Base-by-base conservation (phyloP, 2,888 invertebrate genomes). In the Philaethria dido region DNA sequence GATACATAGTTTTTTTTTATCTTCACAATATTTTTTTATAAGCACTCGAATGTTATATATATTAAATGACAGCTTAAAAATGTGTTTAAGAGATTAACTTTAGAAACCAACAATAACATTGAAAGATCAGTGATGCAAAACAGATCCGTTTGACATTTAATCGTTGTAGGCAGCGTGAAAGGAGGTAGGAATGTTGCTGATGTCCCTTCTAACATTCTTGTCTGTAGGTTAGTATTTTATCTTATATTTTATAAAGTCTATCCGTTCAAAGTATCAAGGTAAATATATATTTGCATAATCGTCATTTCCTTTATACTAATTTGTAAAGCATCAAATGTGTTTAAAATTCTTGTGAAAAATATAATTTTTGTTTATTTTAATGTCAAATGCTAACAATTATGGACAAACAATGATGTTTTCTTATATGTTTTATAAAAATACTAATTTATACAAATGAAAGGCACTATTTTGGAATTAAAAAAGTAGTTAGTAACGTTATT, bases 111-210 rank as follows among this genome's bases (percentile, higher is more conserved):
- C 33, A 33, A 60, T 60, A 33, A 29, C 20, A 9, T 18, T 44
- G 57, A 22, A 55, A 68, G 62, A 62, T 44, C 69, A 52, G 61
- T 68, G 69, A 69, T 71, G 69, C 69, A 70, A 71, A 73, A 52
- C 64, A 65, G 64, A 69, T 69, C 67, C 66, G 50, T 64, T 72
- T 70, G 73, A 73, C 74, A 72, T 74, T 74, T 70, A 70, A 71
- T 65, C 50, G 68, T 55, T 36, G 52, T 63, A 64, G 61, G 59
- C 62, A 66, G 52, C 68, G 82, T 85, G 88, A 86, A 87, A 83
- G 86, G 86, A 83, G 77, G 74, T 73, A 80, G 87, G 87, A 86
- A 88, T 88, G 86, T 82, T 78, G 74, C 76, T 74, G 79, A 80
- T 64, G 66, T 62, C 33, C 66, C 66, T 64, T 80, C 78, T 77